These are phyloP conservation scores for Meandrusa payeni DNA, from an alignment of 2,888 invertebrate species.

Conservation along the genomic window DNA sequence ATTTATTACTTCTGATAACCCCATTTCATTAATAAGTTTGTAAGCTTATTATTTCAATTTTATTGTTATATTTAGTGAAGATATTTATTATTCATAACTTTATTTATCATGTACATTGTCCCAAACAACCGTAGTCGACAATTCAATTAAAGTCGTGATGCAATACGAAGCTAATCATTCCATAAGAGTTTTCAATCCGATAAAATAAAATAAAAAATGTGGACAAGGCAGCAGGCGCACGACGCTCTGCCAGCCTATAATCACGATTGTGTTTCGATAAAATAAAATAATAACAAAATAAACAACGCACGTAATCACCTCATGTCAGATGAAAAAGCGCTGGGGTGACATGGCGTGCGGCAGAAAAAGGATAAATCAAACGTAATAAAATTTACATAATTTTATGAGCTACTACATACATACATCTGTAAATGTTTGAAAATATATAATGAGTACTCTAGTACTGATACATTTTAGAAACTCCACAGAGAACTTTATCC, in stretches of 20 bases:
- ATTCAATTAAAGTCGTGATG: slow-evolving; percentile 39
- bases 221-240: slow-evolving; percentile 48
- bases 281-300: slow-evolving; percentile 75
- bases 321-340: slow-evolving; percentile 53
- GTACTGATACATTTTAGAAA: too few species aligned
- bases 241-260: slow-evolving; percentile 60
- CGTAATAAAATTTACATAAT: too few species aligned
- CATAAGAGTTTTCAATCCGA: slow-evolving; percentile 43
- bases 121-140: slow-evolving; percentile 24
- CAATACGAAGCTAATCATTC: slow-evolving; percentile 39
- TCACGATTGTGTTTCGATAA: slow-evolving; percentile 78
- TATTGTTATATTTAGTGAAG: too few species aligned
- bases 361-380: slow-evolving; percentile 4
- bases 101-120: not conserved
- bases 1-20: too few species aligned
- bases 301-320: slow-evolving; percentile 73
- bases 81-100: too few species aligned
- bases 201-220: slow-evolving; percentile 35
- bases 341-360: slow-evolving; percentile 32
- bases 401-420: too few species aligned
- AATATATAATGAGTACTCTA: too few species aligned
- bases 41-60: too few species aligned
- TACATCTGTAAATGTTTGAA: too few species aligned
- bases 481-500: too few species aligned
- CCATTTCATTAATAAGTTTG: too few species aligned